Base-by-base conservation (phyloP, 2,797 vertebrate species). In the Pyrrhura leucotis region DNA sequence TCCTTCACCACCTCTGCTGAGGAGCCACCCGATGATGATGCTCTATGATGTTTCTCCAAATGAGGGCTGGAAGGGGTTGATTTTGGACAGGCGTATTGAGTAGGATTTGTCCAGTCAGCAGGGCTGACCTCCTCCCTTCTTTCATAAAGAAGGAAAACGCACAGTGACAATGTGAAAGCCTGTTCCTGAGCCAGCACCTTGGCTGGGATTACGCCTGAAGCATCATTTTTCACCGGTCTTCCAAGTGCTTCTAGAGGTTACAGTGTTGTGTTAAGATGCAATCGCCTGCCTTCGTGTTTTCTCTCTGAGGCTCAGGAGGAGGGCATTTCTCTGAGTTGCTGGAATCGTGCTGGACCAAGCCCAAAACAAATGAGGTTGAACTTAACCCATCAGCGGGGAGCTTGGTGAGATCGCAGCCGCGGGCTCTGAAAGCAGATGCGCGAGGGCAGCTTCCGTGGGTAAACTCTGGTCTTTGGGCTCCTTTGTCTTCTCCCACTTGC, bases 281-380 rank as follows among this genome's bases (percentile, higher is more conserved):
- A n/a, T 92, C 28, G 0, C 40, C 51, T 67, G 33, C 67, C 47
- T 94, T 75, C 4, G 0, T 79, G 48, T 87, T 92, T 93, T 82
- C 51, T 93, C 80, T 84, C 69, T 0, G 23, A 54, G 79, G 71
- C 91, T 93, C 54, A 3, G 74, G 84, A 92, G 90, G 40, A 89
- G 88, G 59, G 63, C 39, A 93, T 51, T 93, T 88, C 71, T 87
- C 80, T 10, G 51, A 72, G 67, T 66, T 89, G 84, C 77, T 96
- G 90, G 45, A 94, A 81, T 73, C 2, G 2, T 72, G 66, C 80
- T 95, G 88, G 94, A 93, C 31, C 33, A 26, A 53, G 23, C 67
- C 88, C 95, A 96, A 96, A 93, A 79, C 12, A 97, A 95, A 94
- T 85, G 80, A 71, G 80, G 74, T 35, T 84, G 76, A 90, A 69